Evolutionary conservation across 2,797 vertebrate species (phyloP), one percentile per base, ranked within the genome.

Genomic region (Syngnathus rostellatus): DNA sequence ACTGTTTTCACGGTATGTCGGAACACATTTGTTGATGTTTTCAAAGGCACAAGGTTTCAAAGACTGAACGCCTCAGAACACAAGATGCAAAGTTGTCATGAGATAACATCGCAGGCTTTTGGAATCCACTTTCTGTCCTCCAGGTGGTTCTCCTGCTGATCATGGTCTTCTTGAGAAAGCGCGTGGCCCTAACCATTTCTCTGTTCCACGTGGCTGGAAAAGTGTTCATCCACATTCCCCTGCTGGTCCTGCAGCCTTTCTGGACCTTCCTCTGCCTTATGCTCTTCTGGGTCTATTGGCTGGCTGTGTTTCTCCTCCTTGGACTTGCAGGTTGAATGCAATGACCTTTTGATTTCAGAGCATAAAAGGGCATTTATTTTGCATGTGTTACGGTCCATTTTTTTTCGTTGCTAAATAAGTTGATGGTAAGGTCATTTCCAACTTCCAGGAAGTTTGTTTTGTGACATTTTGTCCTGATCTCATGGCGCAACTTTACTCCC

Each of bases 171-270:
- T 92, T 99, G 96, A 93, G 96, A 78, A 98, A 96, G 76, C 92
- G 95, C 5, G 94, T 99, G 73, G 93, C 94, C 62, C 93, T 99
- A 81, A 97, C 97, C 69, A 96, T 99, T 70, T 91, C 95, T 75
- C 89, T 99, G 86, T 99, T 99, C 81, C 95, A 97, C 0, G 95
- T 98, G 84, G 96, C 97, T 2, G 95, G 97, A 61, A 98, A 97
- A 81, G 96, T 99, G 69, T 99, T 99, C 81, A 92, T 92, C 71
- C 91, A 95, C 81, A 87, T 99, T 81, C 97, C 97, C 0, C 83
- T 99, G 68, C 88, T 99, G 71, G 93, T 90, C 73, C 89, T 98
- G 87, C 97, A 98, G 77, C 96, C 97, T 11, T 92, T 99, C 78
- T 98, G 95, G 95, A 99, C 97, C 23, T 98, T 99, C 80, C 88